Evolutionary conservation across 2,113 vertebrate species (phyloP), one percentile per base, ranked within the genome.

Genomic region (Boulengeromyrus knoepffleri): DNA sequence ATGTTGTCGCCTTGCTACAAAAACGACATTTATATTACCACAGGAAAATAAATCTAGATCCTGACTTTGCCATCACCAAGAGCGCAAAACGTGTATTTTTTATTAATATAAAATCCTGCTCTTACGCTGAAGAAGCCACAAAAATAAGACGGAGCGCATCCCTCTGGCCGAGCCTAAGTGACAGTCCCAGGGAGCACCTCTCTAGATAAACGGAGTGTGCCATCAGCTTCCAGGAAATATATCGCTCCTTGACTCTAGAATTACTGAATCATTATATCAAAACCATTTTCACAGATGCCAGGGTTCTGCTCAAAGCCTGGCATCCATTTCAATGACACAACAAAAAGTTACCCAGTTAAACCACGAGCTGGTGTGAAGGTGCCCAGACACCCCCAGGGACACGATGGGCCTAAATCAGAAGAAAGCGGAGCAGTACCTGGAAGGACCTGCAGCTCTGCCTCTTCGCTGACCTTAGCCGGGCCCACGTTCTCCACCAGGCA

Each of bases 401-500:
- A 3, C 12, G 19, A 36, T 13, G 46, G 46, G n/a, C 19, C 1
- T 27, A 50, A 50, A 27, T 50, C 46, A 52, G 85, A 19, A 86
- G 45, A 49, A 9, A 39, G 4, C 0, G n/a, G 3, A 47, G 27
- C 12, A 3, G 24, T 97, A 99, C 98, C 98, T 96, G 97, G 93
- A 84, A 97, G 93, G 17, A 98, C 91, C 89, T 93, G 96, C 74
- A 99, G 95, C 93, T 97, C 96, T 0, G 96, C 98, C 92, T 99
- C 98, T 0, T 99, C 98, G 5, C 98, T 99, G 92, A 95, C 95
- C 92, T 99, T 99, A 19, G 96, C 95, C 0, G 95, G 89, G 0
- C 97, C 98, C 0, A 95, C 96, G 0, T 95, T 96, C 90, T 98
- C 99, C 27, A 99, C 94, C 87, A 96, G 1, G 24, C 99, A 99